These are phyloP conservation scores for Oceanodroma tethys DNA, from an alignment of 2,113 vertebrate species.

Conservation along the genomic window DNA sequence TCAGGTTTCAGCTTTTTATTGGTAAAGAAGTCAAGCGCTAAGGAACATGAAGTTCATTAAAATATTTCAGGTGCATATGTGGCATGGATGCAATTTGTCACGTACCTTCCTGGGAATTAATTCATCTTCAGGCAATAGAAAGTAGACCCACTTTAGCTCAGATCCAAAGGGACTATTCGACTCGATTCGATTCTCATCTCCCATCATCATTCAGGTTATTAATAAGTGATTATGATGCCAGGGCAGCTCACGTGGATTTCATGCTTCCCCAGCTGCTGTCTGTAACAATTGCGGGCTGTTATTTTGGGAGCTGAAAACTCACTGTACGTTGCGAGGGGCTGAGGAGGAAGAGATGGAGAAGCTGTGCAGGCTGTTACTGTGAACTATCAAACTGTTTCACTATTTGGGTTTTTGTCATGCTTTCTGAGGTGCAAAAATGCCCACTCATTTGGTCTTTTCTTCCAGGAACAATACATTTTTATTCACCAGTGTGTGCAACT, in stretches of 20 bases:
- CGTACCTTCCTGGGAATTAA: neutral
- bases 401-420: neutral
- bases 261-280: neutral
- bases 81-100: neutral
- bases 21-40: neutral
- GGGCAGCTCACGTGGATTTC: neutral
- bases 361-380: neutral
- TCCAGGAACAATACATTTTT: constrained; percentile 95
- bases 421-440: neutral
- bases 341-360: neutral
- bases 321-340: neutral
- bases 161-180: neutral
- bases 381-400: neutral
- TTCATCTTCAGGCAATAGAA: neutral
- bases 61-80: neutral
- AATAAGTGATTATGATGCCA: neutral
- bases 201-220: neutral
- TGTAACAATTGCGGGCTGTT: neutral
- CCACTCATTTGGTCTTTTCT: neutral
- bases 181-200: neutral
- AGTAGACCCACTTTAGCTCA: neutral
- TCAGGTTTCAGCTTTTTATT: neutral
- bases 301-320: neutral
- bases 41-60: neutral
- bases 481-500: constrained; percentile 95